These are phyloP conservation scores for Xerus inauris DNA, from an alignment of 2,113 vertebrate genomes.

Conservation along the genomic window DNA sequence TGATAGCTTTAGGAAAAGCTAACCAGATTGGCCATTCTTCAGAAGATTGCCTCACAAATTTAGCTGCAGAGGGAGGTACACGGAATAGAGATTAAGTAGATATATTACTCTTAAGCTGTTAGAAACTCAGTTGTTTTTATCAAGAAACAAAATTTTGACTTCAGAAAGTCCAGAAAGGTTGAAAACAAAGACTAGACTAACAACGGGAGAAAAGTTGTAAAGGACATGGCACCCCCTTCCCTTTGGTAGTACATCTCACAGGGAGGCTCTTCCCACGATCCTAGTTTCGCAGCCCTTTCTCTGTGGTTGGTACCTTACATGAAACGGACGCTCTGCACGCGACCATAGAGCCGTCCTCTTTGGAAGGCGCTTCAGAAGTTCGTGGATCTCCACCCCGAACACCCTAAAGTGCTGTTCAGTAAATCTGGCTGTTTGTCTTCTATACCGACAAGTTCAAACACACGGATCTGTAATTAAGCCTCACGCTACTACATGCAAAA, in stretches of 20 bases:
- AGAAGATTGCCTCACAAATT: not conserved
- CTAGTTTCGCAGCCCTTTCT: not conserved
- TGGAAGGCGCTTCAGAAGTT: not conserved
- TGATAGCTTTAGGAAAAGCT: constrained; percentile 44
- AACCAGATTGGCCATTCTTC: constrained; percentile 57
- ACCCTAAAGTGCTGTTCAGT: not conserved
- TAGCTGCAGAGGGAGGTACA: not conserved
- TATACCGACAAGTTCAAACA: not conserved
- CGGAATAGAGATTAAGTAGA: not conserved
- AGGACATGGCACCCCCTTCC: not conserved
- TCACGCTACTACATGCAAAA: not conserved
- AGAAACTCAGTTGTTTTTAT: not conserved
- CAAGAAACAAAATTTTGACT: not conserved
- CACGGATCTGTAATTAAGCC: not conserved
- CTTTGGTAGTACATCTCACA: not conserved
- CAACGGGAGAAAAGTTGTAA: not conserved
- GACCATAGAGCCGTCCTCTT: constrained; percentile 9
- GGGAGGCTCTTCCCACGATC: not conserved
- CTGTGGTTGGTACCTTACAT: not conserved
- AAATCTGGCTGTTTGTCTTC: not conserved
- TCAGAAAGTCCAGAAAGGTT: not conserved
- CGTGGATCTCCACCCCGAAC: not conserved
- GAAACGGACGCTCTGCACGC: not conserved
- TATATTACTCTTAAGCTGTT: not conserved
- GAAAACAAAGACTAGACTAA: not conserved